These are phyloP conservation scores for Eupithecia exiguata DNA, from an alignment of 2,888 invertebrate genomes.

Conservation along the genomic window DNA sequence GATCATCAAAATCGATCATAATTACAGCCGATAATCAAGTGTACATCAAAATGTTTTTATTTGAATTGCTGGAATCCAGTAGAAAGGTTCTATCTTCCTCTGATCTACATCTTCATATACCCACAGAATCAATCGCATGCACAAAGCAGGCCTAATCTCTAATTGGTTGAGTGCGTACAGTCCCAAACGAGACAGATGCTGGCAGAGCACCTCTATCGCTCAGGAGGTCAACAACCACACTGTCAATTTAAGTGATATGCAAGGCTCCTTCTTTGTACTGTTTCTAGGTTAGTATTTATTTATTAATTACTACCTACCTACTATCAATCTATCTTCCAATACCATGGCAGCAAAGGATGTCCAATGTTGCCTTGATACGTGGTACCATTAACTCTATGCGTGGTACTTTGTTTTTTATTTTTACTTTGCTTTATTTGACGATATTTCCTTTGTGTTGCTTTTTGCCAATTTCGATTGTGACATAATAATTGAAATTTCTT, in stretches of 20 bases:
- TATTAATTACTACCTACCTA: no score
- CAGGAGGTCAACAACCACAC: conserved; percentile 93
- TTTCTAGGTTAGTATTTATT: conserved; percentile 85
- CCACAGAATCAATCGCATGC: conserved; percentile 88
- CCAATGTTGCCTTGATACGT: neutral
- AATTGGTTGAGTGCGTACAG: conserved; percentile 92
- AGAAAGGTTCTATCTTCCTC: neutral
- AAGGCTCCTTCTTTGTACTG: conserved; percentile 94
- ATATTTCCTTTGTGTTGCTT: neutral
- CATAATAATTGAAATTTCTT: neutral
- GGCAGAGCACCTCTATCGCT: conserved; percentile 85
- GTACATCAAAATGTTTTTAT: neutral
- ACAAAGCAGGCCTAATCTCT: conserved; percentile 92
- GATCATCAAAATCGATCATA: neutral
- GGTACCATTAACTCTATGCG: no score
- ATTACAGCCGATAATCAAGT: no score
- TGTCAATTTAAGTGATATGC: conserved; percentile 95
- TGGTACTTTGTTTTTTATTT: neutral
- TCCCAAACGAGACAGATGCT: conserved; percentile 92
- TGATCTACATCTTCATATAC: neutral
- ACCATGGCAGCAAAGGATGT: neutral
- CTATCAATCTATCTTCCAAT: no score
- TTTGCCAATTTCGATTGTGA: neutral
- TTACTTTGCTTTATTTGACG: neutral
- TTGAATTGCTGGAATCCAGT: neutral